phyloP scores from a whole-genome alignment of 2,113 vertebrate genomes.

The Crotalus helleri region DNA sequence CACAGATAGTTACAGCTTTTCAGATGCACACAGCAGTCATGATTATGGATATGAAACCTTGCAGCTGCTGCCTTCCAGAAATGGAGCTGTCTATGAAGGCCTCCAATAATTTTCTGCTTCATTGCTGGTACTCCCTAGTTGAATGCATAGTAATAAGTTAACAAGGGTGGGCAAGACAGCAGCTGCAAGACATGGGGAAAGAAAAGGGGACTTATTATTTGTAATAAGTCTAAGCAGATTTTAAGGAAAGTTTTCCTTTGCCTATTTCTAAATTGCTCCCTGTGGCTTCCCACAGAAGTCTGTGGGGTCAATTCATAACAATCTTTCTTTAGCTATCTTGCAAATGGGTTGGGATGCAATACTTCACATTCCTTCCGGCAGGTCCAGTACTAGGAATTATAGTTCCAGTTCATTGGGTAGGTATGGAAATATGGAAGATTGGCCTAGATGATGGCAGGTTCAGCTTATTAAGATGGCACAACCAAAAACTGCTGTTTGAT shows the following conservation, averaged over 20 bases:
- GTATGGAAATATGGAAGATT: not conserved
- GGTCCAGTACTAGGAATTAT: not conserved
- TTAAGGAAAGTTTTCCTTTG: not conserved
- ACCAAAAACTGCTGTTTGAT: not conserved
- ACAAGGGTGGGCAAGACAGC: not conserved
- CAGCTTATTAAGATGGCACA: not conserved
- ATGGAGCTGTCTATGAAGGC: not conserved
- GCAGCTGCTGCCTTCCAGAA: not conserved
- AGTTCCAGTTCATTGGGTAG: not conserved
- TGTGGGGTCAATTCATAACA: not conserved
- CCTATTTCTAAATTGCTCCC: not conserved
- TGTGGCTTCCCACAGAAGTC: not conserved
- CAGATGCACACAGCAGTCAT: not conserved
- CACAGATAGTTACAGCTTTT: not conserved
- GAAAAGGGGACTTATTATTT: not conserved
- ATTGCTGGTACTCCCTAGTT: not conserved
- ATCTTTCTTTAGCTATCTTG: not conserved
- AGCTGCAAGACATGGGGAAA: not conserved
- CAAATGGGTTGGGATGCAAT: not conserved
- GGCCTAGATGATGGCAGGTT: not conserved
- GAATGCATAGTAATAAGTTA: not conserved
- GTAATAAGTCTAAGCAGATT: no score
- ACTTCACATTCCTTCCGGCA: not conserved
- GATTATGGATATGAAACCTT: constrained; percentile 4
- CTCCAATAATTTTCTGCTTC: not conserved